A percentile compares a stretch with the other conserved stretches of the same genome.
Conservation (phyloP, 2,888 invertebrate species). For the Heliconius ethilla region DNA sequence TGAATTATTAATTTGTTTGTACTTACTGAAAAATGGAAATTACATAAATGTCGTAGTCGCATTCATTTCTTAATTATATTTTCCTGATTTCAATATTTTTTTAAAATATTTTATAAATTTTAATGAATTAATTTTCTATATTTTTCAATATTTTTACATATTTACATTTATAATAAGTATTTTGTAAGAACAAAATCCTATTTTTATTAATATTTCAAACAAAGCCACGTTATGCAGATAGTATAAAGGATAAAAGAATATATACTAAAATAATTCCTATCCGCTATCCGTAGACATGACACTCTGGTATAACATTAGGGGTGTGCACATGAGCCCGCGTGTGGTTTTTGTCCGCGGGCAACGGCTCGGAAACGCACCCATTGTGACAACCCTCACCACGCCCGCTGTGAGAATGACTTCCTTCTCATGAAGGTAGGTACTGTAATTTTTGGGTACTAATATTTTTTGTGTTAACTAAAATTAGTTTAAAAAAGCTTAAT, state of each 20-base stretch:
- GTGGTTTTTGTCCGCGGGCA: constrained; percentile 66
- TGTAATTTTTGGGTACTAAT: constrained; percentile 16
- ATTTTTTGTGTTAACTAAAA: not conserved
- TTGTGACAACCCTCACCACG: constrained; percentile 69
- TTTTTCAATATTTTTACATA: not conserved
- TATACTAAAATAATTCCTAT: not conserved
- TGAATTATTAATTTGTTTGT: no score
- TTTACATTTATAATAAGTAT: no score
- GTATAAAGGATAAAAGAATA: not conserved
- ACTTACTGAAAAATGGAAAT: no score
- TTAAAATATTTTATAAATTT: not conserved
- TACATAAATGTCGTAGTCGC: no score
- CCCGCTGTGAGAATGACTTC: constrained; percentile 40
- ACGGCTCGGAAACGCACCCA: constrained; percentile 66
- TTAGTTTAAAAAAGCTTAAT: no score
- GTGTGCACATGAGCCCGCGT: constrained; percentile 56
- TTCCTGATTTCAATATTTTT: no score
- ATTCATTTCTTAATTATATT: no score
- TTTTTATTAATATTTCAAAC: not conserved
- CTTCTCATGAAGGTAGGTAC: constrained; percentile 26
- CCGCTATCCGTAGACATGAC: constrained; percentile 24
- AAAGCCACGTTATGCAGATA: not conserved
- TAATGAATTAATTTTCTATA: not conserved
- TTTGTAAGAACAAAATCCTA: not conserved
- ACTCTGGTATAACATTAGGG: constrained; percentile 60